Conservation (phyloP, 1,140 invertebrate genomes). For the Arion vulgaris region DNA sequence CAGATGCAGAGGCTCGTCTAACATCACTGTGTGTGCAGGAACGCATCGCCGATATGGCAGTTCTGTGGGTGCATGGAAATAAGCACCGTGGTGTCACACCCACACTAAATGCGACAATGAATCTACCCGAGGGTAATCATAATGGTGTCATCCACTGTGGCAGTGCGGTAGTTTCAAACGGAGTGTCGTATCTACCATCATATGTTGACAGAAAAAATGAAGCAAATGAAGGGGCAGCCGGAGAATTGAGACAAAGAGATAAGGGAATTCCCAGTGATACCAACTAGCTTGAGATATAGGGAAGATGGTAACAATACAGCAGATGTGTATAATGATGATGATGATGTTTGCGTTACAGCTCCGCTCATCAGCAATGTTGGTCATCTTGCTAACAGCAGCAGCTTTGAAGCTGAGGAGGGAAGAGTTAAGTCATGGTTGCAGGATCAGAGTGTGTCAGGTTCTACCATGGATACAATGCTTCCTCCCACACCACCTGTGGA, state of each 20-base stretch:
- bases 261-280: neutral
- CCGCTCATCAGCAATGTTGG: constrained; percentile 44
- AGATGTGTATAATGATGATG: neutral
- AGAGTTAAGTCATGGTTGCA: constrained; percentile 13
- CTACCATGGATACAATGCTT: constrained; percentile 73
- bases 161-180: constrained; percentile 19
- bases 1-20: constrained; percentile 74
- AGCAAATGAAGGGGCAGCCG: neutral
- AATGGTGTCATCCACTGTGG: constrained; percentile 3
- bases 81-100: constrained; percentile 76
- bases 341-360: constrained; percentile 2
- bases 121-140: constrained; percentile 29
- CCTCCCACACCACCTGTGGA: constrained; percentile 66
- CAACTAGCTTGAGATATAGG: neutral
- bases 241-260: neutral
- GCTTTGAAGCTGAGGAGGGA: constrained; percentile 2
- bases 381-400: constrained; percentile 37
- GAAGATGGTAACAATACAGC: neutral
- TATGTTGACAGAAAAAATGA: constrained; percentile 23
- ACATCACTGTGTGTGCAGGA: constrained; percentile 92
- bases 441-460: constrained; percentile 51
- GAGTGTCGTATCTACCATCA: neutral
- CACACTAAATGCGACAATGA: constrained; percentile 74
- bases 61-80: constrained; percentile 72
- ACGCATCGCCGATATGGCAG: constrained; percentile 83